Evolutionary conservation across 2,888 invertebrate species (phyloP).

Genomic region (Mamestra brassicae): DNA sequence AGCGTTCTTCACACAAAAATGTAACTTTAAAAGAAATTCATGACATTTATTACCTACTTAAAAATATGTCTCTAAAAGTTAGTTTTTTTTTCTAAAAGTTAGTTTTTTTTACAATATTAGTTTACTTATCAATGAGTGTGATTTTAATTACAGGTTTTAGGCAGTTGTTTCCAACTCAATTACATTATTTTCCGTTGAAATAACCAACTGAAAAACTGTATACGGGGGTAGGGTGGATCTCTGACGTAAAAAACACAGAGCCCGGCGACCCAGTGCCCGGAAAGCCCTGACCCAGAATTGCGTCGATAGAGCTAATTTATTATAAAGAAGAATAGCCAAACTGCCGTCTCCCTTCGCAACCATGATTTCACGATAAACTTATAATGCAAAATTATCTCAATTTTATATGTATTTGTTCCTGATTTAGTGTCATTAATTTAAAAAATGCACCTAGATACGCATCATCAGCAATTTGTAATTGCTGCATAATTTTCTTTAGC

Average conservation of each 20-base stretch:
- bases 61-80: not conserved
- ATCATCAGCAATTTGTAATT: slow-evolving; percentile 8
- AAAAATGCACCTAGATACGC: not conserved
- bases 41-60: not conserved
- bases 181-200: not conserved
- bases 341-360: not conserved
- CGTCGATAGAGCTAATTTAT: not conserved
- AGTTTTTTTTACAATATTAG: not conserved
- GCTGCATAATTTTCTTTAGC: slow-evolving; percentile 1
- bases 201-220: slow-evolving; percentile 3
- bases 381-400: slow-evolving; percentile 6
- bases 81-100: not conserved
- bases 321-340: not conserved
- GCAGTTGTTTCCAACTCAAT: not conserved
- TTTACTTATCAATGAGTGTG: not conserved
- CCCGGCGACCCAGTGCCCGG: slow-evolving; percentile 15
- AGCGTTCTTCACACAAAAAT: not conserved
- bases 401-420: not conserved
- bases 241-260: slow-evolving; percentile 4
- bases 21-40: not conserved
- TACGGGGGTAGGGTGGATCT: not conserved
- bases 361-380: not conserved
- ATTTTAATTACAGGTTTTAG: not conserved
- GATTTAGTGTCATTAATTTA: not conserved
- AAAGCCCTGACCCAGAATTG: slow-evolving; percentile 1